Conservation (phyloP, 2,888 invertebrate species). For the Synanthedon vespiformis region DNA sequence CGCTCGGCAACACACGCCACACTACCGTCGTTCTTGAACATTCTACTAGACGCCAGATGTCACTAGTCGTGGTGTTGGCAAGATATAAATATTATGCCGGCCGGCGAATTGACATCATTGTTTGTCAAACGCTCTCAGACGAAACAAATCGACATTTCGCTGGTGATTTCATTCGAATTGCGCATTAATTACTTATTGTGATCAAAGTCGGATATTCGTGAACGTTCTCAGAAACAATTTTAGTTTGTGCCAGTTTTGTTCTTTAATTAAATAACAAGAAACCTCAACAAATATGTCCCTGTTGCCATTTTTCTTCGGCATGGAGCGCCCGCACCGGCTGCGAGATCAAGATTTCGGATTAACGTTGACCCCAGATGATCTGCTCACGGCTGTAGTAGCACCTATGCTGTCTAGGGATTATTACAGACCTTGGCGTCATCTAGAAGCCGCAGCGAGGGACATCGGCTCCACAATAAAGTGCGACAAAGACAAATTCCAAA, state of each 20-base stretch:
- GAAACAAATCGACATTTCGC: no score
- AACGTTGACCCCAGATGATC: constrained; percentile 45
- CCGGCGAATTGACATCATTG: not conserved
- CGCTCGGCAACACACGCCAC: not conserved
- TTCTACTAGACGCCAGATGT: constrained; percentile 7
- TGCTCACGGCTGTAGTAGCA: constrained; percentile 28
- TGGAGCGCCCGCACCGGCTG: constrained; percentile 33
- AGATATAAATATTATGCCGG: constrained; percentile 32
- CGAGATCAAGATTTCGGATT: constrained; percentile 57
- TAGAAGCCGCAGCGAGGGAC: constrained; percentile 43
- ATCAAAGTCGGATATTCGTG: no score
- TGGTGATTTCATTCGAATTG: no score
- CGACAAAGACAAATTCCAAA: constrained; percentile 69
- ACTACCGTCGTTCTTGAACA: not conserved
- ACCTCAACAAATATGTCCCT: constrained; percentile 22
- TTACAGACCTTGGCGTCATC: constrained; percentile 41
- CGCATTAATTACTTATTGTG: no score
- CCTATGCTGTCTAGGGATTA: constrained; percentile 35
- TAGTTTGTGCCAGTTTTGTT: no score
- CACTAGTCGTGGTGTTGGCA: constrained; percentile 39
- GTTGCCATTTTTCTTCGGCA: constrained; percentile 23
- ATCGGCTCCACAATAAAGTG: constrained; percentile 58
- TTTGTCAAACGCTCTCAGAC: not conserved
- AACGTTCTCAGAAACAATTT: no score
- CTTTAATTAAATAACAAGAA: not conserved